Evolutionary conservation across 2,113 vertebrate species (phyloP).

Genomic region (Dicentrarchus labrax): DNA sequence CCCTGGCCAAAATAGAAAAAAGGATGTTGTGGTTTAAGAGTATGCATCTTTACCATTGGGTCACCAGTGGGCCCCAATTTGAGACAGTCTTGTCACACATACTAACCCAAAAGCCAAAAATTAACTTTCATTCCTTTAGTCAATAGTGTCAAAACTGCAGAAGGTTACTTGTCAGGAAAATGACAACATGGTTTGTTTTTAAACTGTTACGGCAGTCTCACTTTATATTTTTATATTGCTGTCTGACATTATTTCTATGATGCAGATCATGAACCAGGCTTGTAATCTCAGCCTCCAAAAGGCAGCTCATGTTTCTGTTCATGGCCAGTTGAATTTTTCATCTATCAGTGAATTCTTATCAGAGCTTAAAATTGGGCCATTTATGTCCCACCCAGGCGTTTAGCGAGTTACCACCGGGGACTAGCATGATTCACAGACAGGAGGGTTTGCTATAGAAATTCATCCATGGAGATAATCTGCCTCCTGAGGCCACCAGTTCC

Average conservation of each 20-base stretch:
- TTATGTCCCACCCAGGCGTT: slow-evolving; percentile 49
- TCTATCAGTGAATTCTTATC: slow-evolving; percentile 54
- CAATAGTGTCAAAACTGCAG: background rate
- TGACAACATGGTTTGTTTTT: background rate
- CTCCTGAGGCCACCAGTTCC: slow-evolving; percentile 44
- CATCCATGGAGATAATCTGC: slow-evolving; percentile 33
- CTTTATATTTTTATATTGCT: background rate
- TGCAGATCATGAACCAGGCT: background rate
- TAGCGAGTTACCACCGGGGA: slow-evolving; percentile 38
- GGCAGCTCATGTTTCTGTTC: slow-evolving; percentile 22
- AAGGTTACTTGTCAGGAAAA: slow-evolving; percentile 1
- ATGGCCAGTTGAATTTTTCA: slow-evolving; percentile 32
- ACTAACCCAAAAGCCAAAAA: background rate
- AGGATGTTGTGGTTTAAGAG: background rate
- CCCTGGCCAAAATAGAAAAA: background rate
- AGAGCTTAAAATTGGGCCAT: slow-evolving; percentile 45
- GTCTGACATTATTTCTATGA: background rate
- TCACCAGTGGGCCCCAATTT: background rate
- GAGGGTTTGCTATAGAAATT: slow-evolving; percentile 28
- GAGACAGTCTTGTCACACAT: background rate
- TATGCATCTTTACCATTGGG: background rate
- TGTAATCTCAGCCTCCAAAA: slow-evolving; percentile 28
- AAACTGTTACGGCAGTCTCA: background rate
- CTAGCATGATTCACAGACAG: slow-evolving; percentile 55
- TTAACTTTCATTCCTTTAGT: background rate